A percentile compares a stretch with the other conserved stretches of the same genome.
These are phyloP conservation scores for Paradoxurus hermaphroditus DNA, from an alignment of 2,113 vertebrate species.

Conservation along the genomic window DNA sequence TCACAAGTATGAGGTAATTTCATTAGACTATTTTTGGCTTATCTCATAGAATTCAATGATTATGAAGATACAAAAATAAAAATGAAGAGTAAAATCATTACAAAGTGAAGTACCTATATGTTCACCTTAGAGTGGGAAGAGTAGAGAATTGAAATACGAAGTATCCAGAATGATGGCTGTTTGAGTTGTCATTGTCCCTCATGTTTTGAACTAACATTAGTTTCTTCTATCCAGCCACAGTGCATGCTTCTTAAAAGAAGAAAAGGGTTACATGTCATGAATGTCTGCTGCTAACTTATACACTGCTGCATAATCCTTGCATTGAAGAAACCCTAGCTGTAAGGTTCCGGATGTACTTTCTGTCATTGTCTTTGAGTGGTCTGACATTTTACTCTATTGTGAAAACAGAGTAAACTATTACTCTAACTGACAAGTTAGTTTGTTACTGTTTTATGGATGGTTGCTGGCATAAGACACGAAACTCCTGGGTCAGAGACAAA, in stretches of 20 bases:
- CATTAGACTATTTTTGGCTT: not conserved
- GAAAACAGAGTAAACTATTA: too few species aligned
- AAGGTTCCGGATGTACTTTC: not conserved
- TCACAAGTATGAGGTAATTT: not conserved
- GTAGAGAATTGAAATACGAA: not conserved
- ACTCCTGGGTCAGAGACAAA: not conserved
- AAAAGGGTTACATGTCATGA: not conserved
- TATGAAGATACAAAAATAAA: not conserved
- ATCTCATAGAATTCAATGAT: not conserved
- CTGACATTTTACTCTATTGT: too few species aligned
- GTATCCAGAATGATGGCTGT: not conserved
- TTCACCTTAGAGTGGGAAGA: not conserved
- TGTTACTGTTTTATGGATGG: not conserved
- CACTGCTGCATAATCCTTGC: not conserved
- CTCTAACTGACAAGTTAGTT: not conserved
- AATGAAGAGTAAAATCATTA: not conserved
- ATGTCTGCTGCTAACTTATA: too few species aligned
- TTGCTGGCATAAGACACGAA: not conserved
- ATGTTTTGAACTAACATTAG: not conserved
- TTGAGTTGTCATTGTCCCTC: not conserved
- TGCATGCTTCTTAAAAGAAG: not conserved
- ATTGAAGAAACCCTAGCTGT: not conserved
- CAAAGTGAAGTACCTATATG: not conserved
- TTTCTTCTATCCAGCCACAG: not conserved
- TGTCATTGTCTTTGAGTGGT: not conserved